Conservation (phyloP, 2,888 invertebrate genomes). For the Drepana falcataria region DNA sequence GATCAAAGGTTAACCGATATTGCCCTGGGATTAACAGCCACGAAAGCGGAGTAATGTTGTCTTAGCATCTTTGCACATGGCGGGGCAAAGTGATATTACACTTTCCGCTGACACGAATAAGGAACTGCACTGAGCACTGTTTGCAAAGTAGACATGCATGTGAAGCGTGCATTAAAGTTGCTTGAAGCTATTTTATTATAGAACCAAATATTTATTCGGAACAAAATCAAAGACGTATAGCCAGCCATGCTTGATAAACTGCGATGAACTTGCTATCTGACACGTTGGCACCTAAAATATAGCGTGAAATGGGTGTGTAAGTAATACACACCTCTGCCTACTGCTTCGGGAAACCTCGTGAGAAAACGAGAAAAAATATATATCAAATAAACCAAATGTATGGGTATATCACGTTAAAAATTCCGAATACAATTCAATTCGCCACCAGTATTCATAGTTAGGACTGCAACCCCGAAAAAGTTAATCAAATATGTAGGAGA, state of each 20-base stretch:
- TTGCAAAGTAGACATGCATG: not conserved
- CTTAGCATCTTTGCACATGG: conserved; percentile 3
- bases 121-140: not conserved
- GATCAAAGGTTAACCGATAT: not conserved
- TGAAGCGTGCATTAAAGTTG: not conserved
- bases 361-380: no score
- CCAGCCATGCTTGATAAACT: no score
- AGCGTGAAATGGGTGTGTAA: no score
- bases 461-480: conserved; percentile 57
- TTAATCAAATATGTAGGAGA: conserved; percentile 70
- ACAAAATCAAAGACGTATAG: no score
- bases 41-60: conserved; percentile 1
- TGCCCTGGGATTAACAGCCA: not conserved
- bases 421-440: conserved; percentile 30
- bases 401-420: conserved; percentile 6
- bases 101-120: conserved; percentile 1
- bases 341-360: no score
- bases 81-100: conserved; percentile 3
- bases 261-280: no score
- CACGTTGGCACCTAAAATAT: no score
- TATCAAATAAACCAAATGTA: conserved; percentile 1
- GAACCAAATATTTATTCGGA: no score
- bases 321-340: no score
- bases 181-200: not conserved
- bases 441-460: conserved; percentile 47